Conservation (phyloP, 2,113 vertebrate genomes). For the Catharus fuscescens region DNA sequence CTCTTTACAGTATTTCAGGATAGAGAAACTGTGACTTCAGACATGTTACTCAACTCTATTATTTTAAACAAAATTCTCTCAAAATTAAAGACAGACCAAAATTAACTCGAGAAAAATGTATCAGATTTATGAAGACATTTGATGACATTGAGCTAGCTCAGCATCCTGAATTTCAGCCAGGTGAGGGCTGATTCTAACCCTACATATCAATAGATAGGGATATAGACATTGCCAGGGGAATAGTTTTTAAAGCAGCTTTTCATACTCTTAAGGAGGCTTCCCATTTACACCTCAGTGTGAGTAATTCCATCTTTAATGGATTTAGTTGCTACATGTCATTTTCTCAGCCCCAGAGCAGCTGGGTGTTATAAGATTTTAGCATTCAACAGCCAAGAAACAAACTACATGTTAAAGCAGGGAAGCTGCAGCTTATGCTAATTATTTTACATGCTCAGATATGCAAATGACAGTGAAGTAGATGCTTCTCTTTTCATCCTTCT, state of each 20-base stretch:
- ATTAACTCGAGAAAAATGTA: background rate
- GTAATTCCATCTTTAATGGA: constrained; percentile 29
- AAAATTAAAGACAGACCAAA: background rate
- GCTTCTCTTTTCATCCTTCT: background rate
- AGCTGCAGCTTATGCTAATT: constrained; percentile 25
- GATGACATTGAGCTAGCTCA: background rate
- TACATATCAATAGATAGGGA: background rate
- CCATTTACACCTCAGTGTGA: constrained; percentile 21
- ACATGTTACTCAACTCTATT: background rate
- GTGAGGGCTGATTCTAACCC: background rate
- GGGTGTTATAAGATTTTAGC: background rate
- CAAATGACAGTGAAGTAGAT: background rate
- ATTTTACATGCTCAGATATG: constrained; percentile 23
- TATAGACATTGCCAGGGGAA: background rate
- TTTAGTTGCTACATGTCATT: constrained; percentile 27
- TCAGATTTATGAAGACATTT: background rate
- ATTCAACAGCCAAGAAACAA: constrained; percentile 13
- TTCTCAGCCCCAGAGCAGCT: constrained; percentile 4
- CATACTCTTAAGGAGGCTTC: background rate
- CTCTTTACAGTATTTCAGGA: background rate
- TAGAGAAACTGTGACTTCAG: background rate
- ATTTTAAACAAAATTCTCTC: background rate
- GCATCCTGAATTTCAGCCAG: background rate
- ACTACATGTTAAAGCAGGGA: constrained; percentile 3
- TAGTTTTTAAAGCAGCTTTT: constrained; percentile 23